Evolutionary conservation across 2,888 invertebrate genomes (phyloP).

Genomic region (Sussaba pulchella): DNA sequence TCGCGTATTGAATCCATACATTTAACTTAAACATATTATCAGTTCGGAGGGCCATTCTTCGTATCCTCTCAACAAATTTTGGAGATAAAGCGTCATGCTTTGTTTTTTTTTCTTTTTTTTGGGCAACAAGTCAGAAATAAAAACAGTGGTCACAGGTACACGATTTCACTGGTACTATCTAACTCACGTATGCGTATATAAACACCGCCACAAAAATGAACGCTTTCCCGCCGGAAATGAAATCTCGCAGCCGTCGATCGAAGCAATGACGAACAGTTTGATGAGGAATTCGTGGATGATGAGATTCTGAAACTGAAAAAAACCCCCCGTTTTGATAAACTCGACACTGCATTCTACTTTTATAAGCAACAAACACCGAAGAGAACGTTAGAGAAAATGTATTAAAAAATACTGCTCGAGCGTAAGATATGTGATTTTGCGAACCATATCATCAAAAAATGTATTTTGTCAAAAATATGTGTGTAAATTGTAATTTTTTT

Average conservation of each 20-base stretch:
- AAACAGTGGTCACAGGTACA: conserved; percentile 30
- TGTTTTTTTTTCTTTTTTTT: background rate
- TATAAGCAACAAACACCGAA: conserved; percentile 29
- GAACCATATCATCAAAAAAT: background rate
- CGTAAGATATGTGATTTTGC: background rate
- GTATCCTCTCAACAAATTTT: conserved; percentile 52
- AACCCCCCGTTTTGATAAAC: conserved; percentile 10
- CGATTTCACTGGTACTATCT: conserved; percentile 47
- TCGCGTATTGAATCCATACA: conserved; percentile 23
- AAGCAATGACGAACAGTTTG: background rate
- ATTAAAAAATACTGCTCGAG: background rate
- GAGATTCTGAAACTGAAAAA: conserved; percentile 42
- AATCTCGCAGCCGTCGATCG: background rate
- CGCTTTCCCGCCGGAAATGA: background rate
- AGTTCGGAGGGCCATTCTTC: conserved; percentile 59
- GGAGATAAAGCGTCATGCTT: background rate
- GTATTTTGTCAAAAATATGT: background rate
- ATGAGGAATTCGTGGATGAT: background rate
- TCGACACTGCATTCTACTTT: background rate
- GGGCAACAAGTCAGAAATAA: conserved; percentile 7
- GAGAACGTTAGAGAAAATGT: background rate
- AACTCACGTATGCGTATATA: conserved; percentile 37
- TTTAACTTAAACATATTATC: conserved; percentile 29
- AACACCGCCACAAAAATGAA: conserved; percentile 53
- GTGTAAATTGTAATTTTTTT: background rate